Evolutionary conservation across 2,888 invertebrate genomes (phyloP).

Genomic region (Troides aeacus): DNA sequence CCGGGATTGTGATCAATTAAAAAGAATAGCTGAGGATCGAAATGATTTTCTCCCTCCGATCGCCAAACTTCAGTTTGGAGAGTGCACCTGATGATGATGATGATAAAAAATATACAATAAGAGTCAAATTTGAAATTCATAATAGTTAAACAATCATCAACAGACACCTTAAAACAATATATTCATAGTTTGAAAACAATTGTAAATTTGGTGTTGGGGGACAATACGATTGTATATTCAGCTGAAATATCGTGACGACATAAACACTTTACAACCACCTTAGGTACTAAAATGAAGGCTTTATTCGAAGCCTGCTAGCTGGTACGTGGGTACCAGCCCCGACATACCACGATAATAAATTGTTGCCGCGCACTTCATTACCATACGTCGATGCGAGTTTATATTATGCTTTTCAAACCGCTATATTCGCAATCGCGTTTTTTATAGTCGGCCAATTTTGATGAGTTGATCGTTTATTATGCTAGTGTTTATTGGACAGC

Average conservation of each 20-base stretch:
- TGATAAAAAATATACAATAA: background rate
- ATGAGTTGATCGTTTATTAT: constrained; percentile 2
- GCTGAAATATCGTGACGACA: constrained; percentile 27
- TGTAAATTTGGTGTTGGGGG: constrained; percentile 10
- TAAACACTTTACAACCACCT: constrained; percentile 21
- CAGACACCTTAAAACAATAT: background rate
- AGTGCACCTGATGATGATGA: no score
- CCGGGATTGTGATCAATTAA: no score
- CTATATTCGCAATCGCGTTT: constrained; percentile 15
- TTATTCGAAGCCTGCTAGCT: constrained; percentile 20
- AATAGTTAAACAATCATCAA: background rate
- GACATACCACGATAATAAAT: constrained; percentile 31
- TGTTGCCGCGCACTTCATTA: constrained; percentile 33
- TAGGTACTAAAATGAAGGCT: constrained; percentile 29
- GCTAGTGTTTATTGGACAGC: background rate
- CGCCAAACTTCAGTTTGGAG: no score
- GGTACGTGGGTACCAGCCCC: constrained; percentile 6
- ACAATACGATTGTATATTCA: constrained; percentile 25
- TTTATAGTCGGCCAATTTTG: constrained; percentile 8
- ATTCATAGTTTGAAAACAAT: background rate
- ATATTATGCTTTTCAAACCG: constrained; percentile 28
- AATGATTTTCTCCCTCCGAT: no score
- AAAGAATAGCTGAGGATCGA: no score
- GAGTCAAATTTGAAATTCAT: background rate
- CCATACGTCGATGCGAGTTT: constrained; percentile 31